phyloP scores from a whole-genome alignment of 2,113 vertebrate species.

The Microtus ochrogaster region DNA sequence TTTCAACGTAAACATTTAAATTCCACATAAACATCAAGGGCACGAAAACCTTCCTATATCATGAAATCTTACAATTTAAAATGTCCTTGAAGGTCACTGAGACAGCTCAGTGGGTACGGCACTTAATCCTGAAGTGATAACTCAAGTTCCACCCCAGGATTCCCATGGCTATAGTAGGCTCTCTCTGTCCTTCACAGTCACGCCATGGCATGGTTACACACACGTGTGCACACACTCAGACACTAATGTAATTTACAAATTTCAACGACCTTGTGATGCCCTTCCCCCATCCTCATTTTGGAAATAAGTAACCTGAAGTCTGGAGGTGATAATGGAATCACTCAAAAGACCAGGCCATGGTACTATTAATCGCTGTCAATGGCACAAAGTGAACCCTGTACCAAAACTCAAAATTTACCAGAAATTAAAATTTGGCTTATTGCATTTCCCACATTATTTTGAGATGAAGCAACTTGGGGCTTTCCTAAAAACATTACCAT shows the following conservation, averaged over 20 bases:
- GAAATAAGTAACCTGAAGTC: slow-evolving; percentile 27
- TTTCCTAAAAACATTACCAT: not conserved
- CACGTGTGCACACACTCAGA: not conserved
- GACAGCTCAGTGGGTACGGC: not conserved
- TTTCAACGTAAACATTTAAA: not conserved
- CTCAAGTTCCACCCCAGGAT: no score
- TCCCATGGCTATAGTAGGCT: not conserved
- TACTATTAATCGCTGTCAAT: not conserved
- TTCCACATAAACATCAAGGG: not conserved
- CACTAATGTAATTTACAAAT: not conserved
- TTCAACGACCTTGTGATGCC: not conserved
- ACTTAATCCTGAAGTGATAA: no score
- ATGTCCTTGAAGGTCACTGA: not conserved
- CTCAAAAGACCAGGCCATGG: not conserved
- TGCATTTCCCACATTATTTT: slow-evolving; percentile 9
- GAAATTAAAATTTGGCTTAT: slow-evolving; percentile 37
- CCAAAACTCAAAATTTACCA: slow-evolving; percentile 7
- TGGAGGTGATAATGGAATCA: not conserved
- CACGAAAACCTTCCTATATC: not conserved
- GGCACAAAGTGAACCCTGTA: slow-evolving; percentile 19
- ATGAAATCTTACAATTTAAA: slow-evolving; percentile 19
- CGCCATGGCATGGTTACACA: not conserved
- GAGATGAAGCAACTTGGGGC: not conserved
- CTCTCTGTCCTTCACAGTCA: not conserved
- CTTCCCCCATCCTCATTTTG: not conserved